phyloP scores from a whole-genome alignment of 2,888 invertebrate genomes.

The Drosophila paramelanica region DNA sequence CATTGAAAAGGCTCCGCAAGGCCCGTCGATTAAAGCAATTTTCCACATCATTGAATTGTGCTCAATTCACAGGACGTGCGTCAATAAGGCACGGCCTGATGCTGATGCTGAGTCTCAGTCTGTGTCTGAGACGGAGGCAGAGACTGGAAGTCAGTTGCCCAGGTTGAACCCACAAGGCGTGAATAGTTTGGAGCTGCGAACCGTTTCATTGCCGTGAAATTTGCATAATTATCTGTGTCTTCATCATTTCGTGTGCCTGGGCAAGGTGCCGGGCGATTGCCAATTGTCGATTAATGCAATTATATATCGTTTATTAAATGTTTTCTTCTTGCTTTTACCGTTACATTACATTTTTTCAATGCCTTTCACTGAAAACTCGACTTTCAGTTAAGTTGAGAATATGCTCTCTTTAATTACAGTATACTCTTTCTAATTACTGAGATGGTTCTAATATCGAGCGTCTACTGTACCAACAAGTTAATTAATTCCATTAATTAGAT shows the following conservation, averaged over 20 bases:
- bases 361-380: neutral
- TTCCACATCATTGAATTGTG: slow-evolving; percentile 74
- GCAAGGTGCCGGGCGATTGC: neutral
- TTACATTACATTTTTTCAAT: neutral
- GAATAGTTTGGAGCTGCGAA: slow-evolving; percentile 10
- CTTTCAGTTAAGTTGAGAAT: too few relatives aligned
- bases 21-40: slow-evolving; percentile 66
- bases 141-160: neutral
- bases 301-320: slow-evolving; percentile 12
- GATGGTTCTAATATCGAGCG: neutral
- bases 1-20: neutral
- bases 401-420: too few relatives aligned
- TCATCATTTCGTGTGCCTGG: slow-evolving; percentile 3
- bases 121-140: slow-evolving; percentile 1
- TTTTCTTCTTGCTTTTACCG: neutral
- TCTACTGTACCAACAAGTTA: slow-evolving; percentile 16
- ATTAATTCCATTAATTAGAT: slow-evolving; percentile 39
- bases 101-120: slow-evolving; percentile 1
- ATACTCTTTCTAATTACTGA: neutral
- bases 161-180: neutral
- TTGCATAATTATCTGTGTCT: slow-evolving; percentile 43
- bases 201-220: slow-evolving; percentile 15
- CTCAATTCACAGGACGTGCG: slow-evolving; percentile 66
- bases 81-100: slow-evolving; percentile 48
- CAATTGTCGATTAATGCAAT: slow-evolving; percentile 23